Evolutionary conservation across 2,113 vertebrate species (phyloP), one percentile per base, ranked within the genome.

Genomic region (Lycocorax pyrrhopterus): DNA sequence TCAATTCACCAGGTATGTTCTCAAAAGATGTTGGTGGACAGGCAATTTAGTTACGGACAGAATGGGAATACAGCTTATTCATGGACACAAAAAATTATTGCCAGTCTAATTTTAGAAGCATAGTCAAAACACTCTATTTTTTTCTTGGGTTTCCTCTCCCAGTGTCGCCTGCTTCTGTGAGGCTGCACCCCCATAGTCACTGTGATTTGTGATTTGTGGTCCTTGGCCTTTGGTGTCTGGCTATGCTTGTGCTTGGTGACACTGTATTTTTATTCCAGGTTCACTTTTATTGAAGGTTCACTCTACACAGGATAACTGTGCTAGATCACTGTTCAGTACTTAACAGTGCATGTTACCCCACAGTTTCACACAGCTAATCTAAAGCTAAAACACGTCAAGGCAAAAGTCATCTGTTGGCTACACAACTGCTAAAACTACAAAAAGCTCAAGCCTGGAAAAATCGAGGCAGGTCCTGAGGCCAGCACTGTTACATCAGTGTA

Each of bases 121-220:
- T 25, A 30, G 30, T 84, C 23, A 73, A 69, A 89, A 47, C 46
- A 4, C 11, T 44, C 30, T 3, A 1, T 39, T 63, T 88, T 41
- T 86, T 76, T 27, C 25, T 68, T 56, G 27, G 2, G 18, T 73
- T 89, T 91, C 67, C 83, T 18, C 52, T 94, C 44, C 29, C 13
- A 7, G 23, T 68, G 35, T 51, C 49, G 47, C 14, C 60, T 67
- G 10, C 56, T 44, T 84, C 46, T 59, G 52, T 1, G 4, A 82
- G 32, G n/a, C 49, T 86, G 35, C 20, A 55, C 9, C 9, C 4
- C 15, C 0, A 0, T 3, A 53, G 21, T 62, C n/a, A 12, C 35
- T 41, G 49, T 52, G 53, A 43, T 60, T 68, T 75, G 29, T 66
- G 55, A 22, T 22, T 22, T 59, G 26, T 3, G 9, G 21, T 85